Evolutionary conservation across 2,113 vertebrate genomes (phyloP), one percentile per base, ranked within the genome.

Genomic region (Smithornis capensis): DNA sequence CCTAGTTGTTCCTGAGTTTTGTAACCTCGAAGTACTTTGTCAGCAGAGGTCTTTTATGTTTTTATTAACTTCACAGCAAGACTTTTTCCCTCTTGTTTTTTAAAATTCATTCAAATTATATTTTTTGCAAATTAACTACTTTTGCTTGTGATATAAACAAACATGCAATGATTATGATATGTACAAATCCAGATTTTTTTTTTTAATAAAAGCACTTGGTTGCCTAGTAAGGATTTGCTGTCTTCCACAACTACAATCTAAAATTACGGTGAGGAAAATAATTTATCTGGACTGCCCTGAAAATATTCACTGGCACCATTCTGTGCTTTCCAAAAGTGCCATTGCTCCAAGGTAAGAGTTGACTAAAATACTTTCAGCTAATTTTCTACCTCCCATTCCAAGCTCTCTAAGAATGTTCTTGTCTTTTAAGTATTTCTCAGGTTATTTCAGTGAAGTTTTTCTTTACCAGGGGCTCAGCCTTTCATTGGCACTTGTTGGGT

Each of bases 141-240:
- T 88, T 21, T 77, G 53, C 27, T 83, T 65, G 65, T 83, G 13
- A 49, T 37, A 7, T 57, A 90, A 68, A 68, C 21, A 74, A 78
- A 63, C 3, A 17, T 14, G 21, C 10, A 27, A 13, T 14, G 6
- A 67, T 57, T 18, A 6, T 6, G 1, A 19, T 45, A 40, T 37
- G 14, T 81, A 67, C 71, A 79, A 76, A 71, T 24, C 4, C 38
- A 79, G 23, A 19, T 45, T 12, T 27, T 7, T 37, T n/a, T 91
- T 81, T 89, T 28, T 65, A 92, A 76, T 90, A 82, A 93, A 96
- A 82, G 40, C 47, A 50, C 65, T 56, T 62, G 9, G 37, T 56
- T 83, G 7, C 44, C 37, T 33, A 49, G 47, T 70, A 83, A 52
- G 50, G 33, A 28, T 82, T 65, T 55, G 14, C 37, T 49, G 14